Evolutionary conservation across 1,140 invertebrate species (phyloP).

Genomic region (Drosophila funebris): DNA sequence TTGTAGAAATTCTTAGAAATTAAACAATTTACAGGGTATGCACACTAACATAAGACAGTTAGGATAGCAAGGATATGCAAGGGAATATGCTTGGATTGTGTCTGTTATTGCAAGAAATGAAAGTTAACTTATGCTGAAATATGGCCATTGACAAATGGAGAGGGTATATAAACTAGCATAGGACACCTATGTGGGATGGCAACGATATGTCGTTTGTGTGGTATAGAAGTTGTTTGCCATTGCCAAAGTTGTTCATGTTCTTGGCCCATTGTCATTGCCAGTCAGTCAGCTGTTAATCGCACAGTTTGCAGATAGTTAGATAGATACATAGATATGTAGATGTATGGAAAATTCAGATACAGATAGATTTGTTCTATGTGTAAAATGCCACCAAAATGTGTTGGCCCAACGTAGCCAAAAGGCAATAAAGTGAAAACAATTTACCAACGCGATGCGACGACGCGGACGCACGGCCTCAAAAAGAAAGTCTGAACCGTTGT

Average conservation of each 20-base stretch:
- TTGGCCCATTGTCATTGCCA: conserved; percentile 48
- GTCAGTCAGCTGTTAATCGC: conserved; percentile 56
- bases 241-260: conserved; percentile 5
- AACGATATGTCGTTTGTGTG: conserved; percentile 7
- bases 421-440: conserved; percentile 44
- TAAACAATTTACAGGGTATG: not conserved
- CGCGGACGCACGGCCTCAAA: conserved; percentile 12
- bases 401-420: conserved; percentile 41
- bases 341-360: conserved; percentile 19
- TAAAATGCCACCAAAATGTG: conserved; percentile 18
- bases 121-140: too few species aligned
- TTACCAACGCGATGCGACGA: conserved; percentile 38
- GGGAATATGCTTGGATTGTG: too few species aligned
- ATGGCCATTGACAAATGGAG: too few species aligned
- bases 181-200: not conserved
- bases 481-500: conserved; percentile 42
- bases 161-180: conserved; percentile 1
- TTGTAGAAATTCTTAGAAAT: not conserved
- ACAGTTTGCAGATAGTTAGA: conserved; percentile 27
- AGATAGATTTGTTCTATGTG: conserved; percentile 26
- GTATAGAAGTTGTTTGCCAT: conserved; percentile 1
- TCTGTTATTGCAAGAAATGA: too few species aligned
- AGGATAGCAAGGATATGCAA: conserved; percentile 12
- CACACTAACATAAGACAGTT: not conserved
- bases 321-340: not conserved